These are phyloP conservation scores for Rostratula benghalensis DNA, from an alignment of 2,113 vertebrate genomes.

Conservation along the genomic window DNA sequence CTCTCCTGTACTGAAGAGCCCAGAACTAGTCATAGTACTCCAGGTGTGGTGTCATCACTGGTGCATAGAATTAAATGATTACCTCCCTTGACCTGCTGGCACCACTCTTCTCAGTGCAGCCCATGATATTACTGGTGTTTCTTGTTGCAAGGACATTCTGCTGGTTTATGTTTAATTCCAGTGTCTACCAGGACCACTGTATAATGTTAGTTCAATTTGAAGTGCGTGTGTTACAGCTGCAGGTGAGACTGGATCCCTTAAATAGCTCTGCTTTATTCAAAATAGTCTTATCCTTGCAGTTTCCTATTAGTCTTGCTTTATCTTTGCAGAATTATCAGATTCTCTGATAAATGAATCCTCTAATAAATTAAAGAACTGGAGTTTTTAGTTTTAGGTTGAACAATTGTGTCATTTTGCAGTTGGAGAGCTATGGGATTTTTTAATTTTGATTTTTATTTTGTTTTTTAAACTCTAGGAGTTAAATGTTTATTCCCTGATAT, in stretches of 20 bases:
- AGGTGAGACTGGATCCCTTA: not conserved
- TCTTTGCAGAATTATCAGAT: not conserved
- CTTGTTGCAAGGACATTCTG: not conserved
- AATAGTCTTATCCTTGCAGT: not conserved
- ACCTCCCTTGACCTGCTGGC: rapidly evolving
- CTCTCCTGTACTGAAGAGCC: not conserved
- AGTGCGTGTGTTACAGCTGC: not conserved
- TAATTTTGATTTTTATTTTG: not conserved
- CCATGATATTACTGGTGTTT: not conserved
- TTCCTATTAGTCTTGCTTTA: not conserved
- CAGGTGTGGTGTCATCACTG: not conserved
- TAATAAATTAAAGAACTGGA: not conserved
- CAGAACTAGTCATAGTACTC: not conserved
- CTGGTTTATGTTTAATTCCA: not conserved
- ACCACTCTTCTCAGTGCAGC: not conserved
- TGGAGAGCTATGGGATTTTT: not conserved
- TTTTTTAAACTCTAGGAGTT: not conserved
- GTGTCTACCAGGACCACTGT: not conserved
- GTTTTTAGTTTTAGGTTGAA: not conserved
- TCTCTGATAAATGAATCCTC: not conserved
- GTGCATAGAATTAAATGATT: not conserved
- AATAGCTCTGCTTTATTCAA: not conserved
- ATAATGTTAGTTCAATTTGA: not conserved
- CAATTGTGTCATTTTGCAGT: not conserved
- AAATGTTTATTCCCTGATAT: not conserved